Percentiles rank a stretch among this genome's conserved stretches.
phyloP scores from a whole-genome alignment of 1,140 invertebrate genomes.

The Carposina sasakii region DNA sequence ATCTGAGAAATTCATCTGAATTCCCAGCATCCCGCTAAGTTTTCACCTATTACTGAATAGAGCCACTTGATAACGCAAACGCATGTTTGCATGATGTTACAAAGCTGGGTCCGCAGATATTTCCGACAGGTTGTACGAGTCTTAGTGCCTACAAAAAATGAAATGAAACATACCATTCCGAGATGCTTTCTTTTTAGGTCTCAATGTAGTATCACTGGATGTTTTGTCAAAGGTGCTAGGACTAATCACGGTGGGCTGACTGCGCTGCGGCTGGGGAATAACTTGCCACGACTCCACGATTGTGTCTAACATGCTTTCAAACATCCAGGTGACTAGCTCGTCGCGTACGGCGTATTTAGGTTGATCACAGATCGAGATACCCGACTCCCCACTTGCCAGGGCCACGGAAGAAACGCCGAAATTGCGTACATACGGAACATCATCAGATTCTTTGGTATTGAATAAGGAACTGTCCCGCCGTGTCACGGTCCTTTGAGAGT shows the following conservation, averaged over 20 bases:
- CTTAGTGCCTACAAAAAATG: too few relatives aligned
- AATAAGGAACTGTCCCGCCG: conserved; percentile 44
- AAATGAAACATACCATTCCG: neutral
- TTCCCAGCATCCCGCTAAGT: too few relatives aligned
- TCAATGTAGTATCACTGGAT: conserved; percentile 36
- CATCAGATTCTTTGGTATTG: conserved; percentile 17
- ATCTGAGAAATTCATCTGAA: too few relatives aligned
- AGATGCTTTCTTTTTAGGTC: conserved; percentile 35
- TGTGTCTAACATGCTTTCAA: conserved; percentile 49
- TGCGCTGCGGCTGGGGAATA: conserved; percentile 35
- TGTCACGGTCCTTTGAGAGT: conserved; percentile 39
- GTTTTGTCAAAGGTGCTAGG: conserved; percentile 26
- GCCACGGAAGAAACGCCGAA: conserved; percentile 28
- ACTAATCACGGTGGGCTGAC: too few relatives aligned
- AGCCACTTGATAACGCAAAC: too few relatives aligned
- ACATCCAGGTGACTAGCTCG: conserved; percentile 49
- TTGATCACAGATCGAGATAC: conserved; percentile 16
- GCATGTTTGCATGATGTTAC: too few relatives aligned
- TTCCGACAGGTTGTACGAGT: too few relatives aligned
- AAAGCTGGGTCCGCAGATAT: too few relatives aligned
- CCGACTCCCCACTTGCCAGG: conserved; percentile 32
- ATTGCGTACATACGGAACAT: conserved; percentile 24
- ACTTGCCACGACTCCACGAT: conserved; percentile 54
- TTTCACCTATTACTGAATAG: too few relatives aligned
- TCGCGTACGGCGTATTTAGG: conserved; percentile 41